Conservation (phyloP, 1,140 invertebrate genomes). For the Dinoponera quadriceps region DNA sequence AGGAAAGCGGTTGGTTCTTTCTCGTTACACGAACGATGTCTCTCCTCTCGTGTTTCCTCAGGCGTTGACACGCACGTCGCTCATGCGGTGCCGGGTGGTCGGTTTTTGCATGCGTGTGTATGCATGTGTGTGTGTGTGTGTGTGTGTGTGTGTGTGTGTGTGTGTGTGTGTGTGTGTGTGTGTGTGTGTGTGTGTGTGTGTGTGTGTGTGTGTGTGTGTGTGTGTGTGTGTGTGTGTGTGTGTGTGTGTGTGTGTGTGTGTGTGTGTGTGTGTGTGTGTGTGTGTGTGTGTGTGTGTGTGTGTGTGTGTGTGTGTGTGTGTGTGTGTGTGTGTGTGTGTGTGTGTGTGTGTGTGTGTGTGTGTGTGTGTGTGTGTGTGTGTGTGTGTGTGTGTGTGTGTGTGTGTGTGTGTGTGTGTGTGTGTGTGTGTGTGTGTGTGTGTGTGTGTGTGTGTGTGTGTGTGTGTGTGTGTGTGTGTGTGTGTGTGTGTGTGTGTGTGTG, state of each 20-base stretch:
- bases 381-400: background rate
- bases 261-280: background rate
- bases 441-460: background rate
- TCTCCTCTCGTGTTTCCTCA: conserved; percentile 56
- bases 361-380: background rate
- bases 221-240: background rate
- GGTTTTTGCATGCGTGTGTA: background rate
- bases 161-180: no score
- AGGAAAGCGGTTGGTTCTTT: conserved; percentile 7
- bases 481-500: background rate
- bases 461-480: background rate
- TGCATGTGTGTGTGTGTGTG: background rate
- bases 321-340: background rate
- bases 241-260: background rate
- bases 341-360: background rate
- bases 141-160: background rate
- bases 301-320: background rate
- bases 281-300: background rate
- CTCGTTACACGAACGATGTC: conserved; percentile 32
- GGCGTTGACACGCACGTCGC: conserved; percentile 2
- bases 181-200: no score
- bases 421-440: background rate
- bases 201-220: no score
- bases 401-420: background rate
- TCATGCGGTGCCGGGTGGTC: background rate